These are phyloP conservation scores for Formica exsecta DNA, from an alignment of 1,140 invertebrate genomes.

Conservation along the genomic window DNA sequence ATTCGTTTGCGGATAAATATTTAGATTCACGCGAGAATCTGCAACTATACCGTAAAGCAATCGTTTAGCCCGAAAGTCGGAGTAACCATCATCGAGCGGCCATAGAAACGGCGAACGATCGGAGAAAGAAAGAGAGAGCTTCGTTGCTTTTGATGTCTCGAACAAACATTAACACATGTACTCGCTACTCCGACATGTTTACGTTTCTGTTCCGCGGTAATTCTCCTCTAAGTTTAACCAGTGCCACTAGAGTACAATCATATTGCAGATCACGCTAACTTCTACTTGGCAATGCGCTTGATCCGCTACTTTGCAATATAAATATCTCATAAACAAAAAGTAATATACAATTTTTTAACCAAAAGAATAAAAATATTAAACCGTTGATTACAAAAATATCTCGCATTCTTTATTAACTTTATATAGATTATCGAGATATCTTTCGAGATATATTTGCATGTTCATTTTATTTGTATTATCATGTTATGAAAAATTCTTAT, in stretches of 20 bases:
- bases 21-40: slow-evolving; percentile 68
- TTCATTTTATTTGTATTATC: background rate
- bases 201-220: slow-evolving; percentile 81
- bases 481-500: no score
- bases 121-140: slow-evolving; percentile 65
- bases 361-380: background rate
- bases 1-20: slow-evolving; percentile 66
- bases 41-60: slow-evolving; percentile 70
- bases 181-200: slow-evolving; percentile 84
- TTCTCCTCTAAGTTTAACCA: slow-evolving; percentile 81
- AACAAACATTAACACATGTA: slow-evolving; percentile 85
- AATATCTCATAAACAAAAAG: background rate
- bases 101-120: slow-evolving; percentile 65
- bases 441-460: background rate
- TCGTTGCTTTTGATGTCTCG: slow-evolving; percentile 85
- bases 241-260: slow-evolving; percentile 74
- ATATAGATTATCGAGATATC: no score
- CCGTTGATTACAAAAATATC: background rate
- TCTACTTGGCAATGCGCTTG: slow-evolving; percentile 54
- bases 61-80: slow-evolving; percentile 56
- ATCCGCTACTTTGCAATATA: slow-evolving; percentile 44
- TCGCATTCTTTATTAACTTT: background rate
- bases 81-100: slow-evolving; percentile 65
- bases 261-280: slow-evolving; percentile 53
- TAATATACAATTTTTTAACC: background rate